Evolutionary conservation across 2,888 invertebrate species (phyloP).

Genomic region (Nebria salina): DNA sequence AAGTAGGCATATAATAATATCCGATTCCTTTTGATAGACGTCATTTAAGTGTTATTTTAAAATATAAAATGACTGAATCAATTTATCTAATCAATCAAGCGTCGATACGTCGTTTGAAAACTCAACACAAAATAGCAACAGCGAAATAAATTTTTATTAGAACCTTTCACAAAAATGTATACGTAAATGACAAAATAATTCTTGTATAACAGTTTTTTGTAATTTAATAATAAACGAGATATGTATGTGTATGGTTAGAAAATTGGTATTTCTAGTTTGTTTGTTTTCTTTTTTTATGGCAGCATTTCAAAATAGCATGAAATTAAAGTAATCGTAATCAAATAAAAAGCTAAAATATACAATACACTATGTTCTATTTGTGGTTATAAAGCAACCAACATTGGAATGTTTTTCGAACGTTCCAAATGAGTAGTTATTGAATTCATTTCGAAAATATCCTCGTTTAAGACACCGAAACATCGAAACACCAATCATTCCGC

Average conservation of each 20-base stretch:
- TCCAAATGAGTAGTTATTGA: not conserved
- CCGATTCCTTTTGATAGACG: not conserved
- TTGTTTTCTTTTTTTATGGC: not conserved
- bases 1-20: constrained; percentile 10
- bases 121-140: too few relatives aligned
- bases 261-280: not conserved
- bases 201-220: not conserved
- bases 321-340: not conserved
- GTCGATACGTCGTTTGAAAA: not conserved
- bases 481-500: too few relatives aligned
- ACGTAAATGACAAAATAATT: not conserved
- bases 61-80: not conserved
- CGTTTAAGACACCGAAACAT: too few relatives aligned
- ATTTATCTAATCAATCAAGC: not conserved
- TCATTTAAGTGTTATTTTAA: not conserved
- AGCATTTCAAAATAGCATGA: not conserved
- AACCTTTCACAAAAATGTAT: too few relatives aligned
- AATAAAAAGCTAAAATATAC: not conserved
- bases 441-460: not conserved
- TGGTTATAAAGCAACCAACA: too few relatives aligned
- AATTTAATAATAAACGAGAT: not conserved
- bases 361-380: not conserved
- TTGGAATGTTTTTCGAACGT: not conserved
- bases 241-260: not conserved
- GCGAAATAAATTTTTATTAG: too few relatives aligned